Evolutionary conservation across 1,140 invertebrate species (phyloP).

Genomic region (Drosophila sturtevanti): DNA sequence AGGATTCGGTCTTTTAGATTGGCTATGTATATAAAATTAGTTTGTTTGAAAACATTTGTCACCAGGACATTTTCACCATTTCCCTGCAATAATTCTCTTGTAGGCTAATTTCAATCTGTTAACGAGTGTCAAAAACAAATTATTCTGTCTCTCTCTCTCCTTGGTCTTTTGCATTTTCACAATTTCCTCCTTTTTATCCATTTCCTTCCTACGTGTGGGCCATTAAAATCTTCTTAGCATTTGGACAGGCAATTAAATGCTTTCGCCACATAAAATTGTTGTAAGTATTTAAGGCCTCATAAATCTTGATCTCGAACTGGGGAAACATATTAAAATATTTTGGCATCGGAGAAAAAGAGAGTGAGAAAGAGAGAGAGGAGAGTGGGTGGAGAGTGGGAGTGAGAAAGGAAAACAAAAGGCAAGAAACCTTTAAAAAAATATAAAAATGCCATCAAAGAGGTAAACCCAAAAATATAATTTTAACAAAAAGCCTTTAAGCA

Average conservation of each 20-base stretch:
- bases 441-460: slow-evolving; percentile 1
- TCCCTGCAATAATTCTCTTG: not conserved
- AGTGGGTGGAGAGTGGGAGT: slow-evolving; percentile 36
- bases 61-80: slow-evolving; percentile 22
- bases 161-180: not conserved
- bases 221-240: slow-evolving; percentile 53
- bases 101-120: slow-evolving; percentile 31
- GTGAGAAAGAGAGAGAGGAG: slow-evolving; percentile 35
- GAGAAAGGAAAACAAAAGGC: slow-evolving; percentile 33
- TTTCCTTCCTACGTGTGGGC: slow-evolving; percentile 30
- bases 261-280: slow-evolving; percentile 60
- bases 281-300: slow-evolving; percentile 49
- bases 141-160: slow-evolving; percentile 5
- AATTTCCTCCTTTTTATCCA: not conserved
- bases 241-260: slow-evolving; percentile 68
- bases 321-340: slow-evolving; percentile 45
- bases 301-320: slow-evolving; percentile 60
- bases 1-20: not conserved
- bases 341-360: slow-evolving; percentile 35
- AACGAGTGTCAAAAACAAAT: slow-evolving; percentile 47
- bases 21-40: slow-evolving; percentile 1
- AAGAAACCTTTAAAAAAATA: not conserved
- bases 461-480: slow-evolving; percentile 31
- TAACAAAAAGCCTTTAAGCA: slow-evolving; percentile 68
- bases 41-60: slow-evolving; percentile 32